phyloP scores from a whole-genome alignment of 2,888 invertebrate genomes.

The Pristionchus mayeri region DNA sequence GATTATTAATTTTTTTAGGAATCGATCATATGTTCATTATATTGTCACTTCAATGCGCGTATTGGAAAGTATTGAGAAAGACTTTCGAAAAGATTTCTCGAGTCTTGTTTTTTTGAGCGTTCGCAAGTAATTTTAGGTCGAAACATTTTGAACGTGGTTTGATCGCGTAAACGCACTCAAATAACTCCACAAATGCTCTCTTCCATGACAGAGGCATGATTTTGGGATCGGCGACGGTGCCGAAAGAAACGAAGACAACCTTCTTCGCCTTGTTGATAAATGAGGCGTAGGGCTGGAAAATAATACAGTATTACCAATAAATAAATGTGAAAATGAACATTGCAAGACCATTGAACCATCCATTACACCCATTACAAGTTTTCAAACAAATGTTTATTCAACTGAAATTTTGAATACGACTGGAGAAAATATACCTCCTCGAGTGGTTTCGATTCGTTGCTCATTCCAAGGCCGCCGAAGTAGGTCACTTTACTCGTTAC shows the following conservation, averaged over 20 bases:
- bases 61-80: no score
- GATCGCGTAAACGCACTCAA: constrained; percentile 10
- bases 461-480: constrained; percentile 29
- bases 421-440: constrained; percentile 20
- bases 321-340: not conserved
- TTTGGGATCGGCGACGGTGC: constrained; percentile 3
- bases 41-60: no score
- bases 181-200: not conserved
- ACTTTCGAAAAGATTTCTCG: no score
- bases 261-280: constrained; percentile 14
- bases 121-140: no score
- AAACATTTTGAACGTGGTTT: no score
- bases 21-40: no score
- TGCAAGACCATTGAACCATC: not conserved
- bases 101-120: no score
- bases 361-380: no score
- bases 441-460: constrained; percentile 17
- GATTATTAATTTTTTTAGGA: no score
- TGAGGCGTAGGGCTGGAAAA: constrained; percentile 39
- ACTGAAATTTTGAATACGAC: not conserved
- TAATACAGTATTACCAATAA: not conserved
- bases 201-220: constrained; percentile 9
- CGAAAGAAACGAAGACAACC: constrained; percentile 26
- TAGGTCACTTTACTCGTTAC: constrained; percentile 35
- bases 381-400: not conserved